Evolutionary conservation across 2,113 vertebrate genomes (phyloP), one percentile per base, ranked within the genome.

Genomic region (Trogon melanurus): DNA sequence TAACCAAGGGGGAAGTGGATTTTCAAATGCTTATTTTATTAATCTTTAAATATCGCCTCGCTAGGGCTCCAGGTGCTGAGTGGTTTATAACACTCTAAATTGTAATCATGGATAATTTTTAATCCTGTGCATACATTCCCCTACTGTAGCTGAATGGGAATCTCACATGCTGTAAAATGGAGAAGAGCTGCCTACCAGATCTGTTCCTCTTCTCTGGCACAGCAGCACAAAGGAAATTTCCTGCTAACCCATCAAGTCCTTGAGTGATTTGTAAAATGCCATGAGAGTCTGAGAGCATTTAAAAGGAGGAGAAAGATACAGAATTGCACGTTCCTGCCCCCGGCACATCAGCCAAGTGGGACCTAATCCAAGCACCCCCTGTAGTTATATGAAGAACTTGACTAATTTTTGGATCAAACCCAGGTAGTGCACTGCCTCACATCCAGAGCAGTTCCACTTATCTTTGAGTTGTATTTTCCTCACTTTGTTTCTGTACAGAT

Each of bases 11-110:
- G 92, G 92, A 97, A 97, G 96, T 95, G 95, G 96, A 97, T 96
- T 96, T 96, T 97, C 76, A 87, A 94, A 96, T 93, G 91, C 92
- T 96, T 96, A 94, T 96, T 94, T 96, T 96, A 97, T 95, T 96
- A 96, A 96, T 96, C 93, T 96, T 96, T 93, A 93, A 86, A 92
- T 95, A 96, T 95, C 30, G 0, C 80, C 86, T 93, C 17, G 0
- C 95, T 85, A 79, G 94, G 86, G 85, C 94, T 92, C 70, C 92
- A 94, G 93, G 96, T 96, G 96, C 91, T 94, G 96, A 97, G 92
- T 96, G 95, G 96, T 97, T 96, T 97, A 96, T 96, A 93, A 95
- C 91, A 92, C 83, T 93, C 91, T 85, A 95, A 96, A 96, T 96
- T 95, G 91, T 95, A 95, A 95, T 96, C 94, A 75, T 75, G 95